Evolutionary conservation across 64 coral and sea anemone genomes (phyloP).

Genomic region (Stichodactyla helianthus): DNA sequence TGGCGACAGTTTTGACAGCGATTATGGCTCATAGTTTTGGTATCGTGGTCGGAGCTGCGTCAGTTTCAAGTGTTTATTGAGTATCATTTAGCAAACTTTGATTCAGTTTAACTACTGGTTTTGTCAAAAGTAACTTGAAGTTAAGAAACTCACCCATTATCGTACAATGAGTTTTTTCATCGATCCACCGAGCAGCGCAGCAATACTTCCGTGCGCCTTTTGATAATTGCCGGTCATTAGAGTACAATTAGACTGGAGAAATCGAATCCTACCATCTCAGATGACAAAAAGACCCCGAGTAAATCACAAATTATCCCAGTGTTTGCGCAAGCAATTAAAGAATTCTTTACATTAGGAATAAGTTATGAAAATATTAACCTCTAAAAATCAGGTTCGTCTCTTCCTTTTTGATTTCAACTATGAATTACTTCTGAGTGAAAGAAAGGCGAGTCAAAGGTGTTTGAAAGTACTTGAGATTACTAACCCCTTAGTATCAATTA

Average conservation of each 20-base stretch:
- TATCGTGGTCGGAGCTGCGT: not conserved
- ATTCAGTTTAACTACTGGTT: not conserved
- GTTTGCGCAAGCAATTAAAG: not conserved
- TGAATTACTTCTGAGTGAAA: not conserved
- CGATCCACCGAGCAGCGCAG: not conserved
- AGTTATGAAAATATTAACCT: not conserved
- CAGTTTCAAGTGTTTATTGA: not conserved
- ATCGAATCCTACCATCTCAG: not conserved
- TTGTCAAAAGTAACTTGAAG: not conserved
- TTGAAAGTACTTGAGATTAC: not conserved
- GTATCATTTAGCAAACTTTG: not conserved
- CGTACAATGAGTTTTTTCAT: not conserved
- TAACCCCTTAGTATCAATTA: not conserved
- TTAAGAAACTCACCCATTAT: not conserved
- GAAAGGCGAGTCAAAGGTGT: too few species aligned
- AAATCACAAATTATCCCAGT: not conserved
- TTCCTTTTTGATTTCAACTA: not conserved
- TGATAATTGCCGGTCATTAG: not conserved
- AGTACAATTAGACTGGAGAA: not conserved
- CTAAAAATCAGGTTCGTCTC: not conserved
- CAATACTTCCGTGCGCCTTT: not conserved
- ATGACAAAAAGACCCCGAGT: not conserved
- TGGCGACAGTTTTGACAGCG: not conserved
- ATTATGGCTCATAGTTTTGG: not conserved
- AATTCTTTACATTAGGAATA: not conserved